A percentile compares a stretch with the other conserved stretches of the same genome.
Conservation (phyloP, 2,113 vertebrate species). For the Uropsilus gracilis region DNA sequence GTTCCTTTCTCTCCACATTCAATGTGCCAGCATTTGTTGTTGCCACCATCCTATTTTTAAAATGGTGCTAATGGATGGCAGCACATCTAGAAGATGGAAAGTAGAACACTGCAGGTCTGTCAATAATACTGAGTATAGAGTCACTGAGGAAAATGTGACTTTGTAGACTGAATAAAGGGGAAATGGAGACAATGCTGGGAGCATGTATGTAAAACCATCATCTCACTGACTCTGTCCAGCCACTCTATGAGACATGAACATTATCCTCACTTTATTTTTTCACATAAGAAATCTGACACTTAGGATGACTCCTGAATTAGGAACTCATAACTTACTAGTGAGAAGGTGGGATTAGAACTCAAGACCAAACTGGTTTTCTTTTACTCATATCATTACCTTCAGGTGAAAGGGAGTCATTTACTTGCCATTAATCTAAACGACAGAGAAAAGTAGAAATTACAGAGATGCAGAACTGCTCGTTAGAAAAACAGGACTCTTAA, state of each 20-base stretch:
- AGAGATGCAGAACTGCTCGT: not conserved
- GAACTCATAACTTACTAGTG: not conserved
- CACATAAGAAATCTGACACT: not conserved
- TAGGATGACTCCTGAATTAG: not conserved
- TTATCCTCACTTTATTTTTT: not conserved
- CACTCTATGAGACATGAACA: accelerated
- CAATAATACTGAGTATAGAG: not conserved
- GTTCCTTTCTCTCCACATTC: too few species aligned
- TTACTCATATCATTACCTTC: not conserved
- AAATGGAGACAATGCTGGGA: not conserved
- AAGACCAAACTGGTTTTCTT: not conserved
- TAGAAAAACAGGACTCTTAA: not conserved
- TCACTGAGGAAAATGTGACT: not conserved
- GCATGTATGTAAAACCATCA: not conserved
- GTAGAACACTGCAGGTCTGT: not conserved
- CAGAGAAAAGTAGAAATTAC: not conserved
- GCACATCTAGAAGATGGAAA: not conserved
- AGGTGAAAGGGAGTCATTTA: not conserved
- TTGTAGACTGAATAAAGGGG: not conserved
- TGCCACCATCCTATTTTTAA: too few species aligned
- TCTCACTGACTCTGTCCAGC: not conserved
- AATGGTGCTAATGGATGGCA: not conserved
- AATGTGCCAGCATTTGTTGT: too few species aligned
- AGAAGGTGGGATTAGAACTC: not conserved
- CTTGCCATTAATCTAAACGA: not conserved